Percentiles rank a stretch among this genome's conserved stretches.
These are phyloP conservation scores for Silurus lanzhouensis DNA, from an alignment of 2,797 vertebrate genomes.

Conservation along the genomic window DNA sequence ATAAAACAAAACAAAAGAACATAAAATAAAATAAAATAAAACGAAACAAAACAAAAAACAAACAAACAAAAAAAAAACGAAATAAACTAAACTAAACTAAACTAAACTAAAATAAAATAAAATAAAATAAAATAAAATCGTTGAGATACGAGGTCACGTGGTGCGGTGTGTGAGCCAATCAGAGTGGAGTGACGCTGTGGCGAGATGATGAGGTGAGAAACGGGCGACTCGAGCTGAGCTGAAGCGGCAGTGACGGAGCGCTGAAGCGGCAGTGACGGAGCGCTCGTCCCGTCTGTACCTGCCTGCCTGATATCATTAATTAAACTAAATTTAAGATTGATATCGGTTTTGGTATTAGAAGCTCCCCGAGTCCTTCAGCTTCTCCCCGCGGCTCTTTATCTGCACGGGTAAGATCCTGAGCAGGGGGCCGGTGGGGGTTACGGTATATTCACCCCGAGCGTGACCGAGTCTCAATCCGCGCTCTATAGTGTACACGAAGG, in stretches of 20 bases:
- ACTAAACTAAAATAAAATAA: not conserved
- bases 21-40: too few species aligned
- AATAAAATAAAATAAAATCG: not conserved
- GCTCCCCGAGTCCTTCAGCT: not conserved
- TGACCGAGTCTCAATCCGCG: not conserved
- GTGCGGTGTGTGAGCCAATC: not conserved
- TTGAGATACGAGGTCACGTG: not conserved
- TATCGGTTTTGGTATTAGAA: not conserved
- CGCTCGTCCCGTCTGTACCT: not conserved
- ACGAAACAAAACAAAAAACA: not conserved
- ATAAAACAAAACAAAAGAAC: too few species aligned
- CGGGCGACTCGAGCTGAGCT: slow-evolving; percentile 12
- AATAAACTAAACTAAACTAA: not conserved
- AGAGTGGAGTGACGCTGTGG: not conserved
- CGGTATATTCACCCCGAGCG: not conserved
- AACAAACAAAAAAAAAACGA: too few species aligned
- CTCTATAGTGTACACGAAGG: not conserved
- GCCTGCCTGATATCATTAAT: not conserved
- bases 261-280: not conserved
- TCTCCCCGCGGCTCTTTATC: not conserved
- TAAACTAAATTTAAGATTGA: too few species aligned
- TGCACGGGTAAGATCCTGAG: slow-evolving; percentile 11
- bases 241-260: not conserved
- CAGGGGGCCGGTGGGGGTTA: not conserved
- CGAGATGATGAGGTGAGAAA: slow-evolving; percentile 26